phyloP scores from a whole-genome alignment of 2,888 invertebrate species.

The Drosophila anomalipes region DNA sequence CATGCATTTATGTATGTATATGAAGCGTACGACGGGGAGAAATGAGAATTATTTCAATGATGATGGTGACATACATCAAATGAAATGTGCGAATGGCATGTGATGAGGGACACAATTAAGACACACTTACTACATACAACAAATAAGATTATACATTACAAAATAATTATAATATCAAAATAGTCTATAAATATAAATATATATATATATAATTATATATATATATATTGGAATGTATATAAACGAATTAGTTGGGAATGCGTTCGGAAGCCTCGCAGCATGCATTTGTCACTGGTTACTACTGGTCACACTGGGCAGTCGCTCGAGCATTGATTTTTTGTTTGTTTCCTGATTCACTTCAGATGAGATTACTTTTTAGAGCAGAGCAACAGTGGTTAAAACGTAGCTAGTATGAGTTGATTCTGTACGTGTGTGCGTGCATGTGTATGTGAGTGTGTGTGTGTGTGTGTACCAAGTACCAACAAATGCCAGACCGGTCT shows the following conservation, averaged over 20 bases:
- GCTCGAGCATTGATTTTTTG: slow-evolving; percentile 25
- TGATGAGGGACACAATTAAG: neutral
- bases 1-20: slow-evolving; percentile 35
- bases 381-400: slow-evolving; percentile 27
- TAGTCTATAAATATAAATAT: slow-evolving; percentile 12
- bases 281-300: slow-evolving; percentile 49
- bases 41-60: neutral
- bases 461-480: slow-evolving; percentile 35
- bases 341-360: slow-evolving; percentile 43
- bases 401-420: slow-evolving; percentile 5
- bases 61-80: slow-evolving; percentile 15
- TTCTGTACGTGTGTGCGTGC: slow-evolving; percentile 8
- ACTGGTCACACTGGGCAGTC: slow-evolving; percentile 41
- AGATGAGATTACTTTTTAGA: slow-evolving; percentile 48
- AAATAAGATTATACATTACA: slow-evolving; percentile 39
- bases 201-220: neutral
- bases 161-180: slow-evolving; percentile 39
- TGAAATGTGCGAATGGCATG: slow-evolving; percentile 23
- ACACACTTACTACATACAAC: slow-evolving; percentile 30
- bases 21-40: slow-evolving; percentile 33
- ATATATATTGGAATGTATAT: neutral
- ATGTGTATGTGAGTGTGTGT: slow-evolving; percentile 5
- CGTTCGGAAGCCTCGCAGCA: slow-evolving; percentile 54
- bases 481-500: slow-evolving; percentile 26
- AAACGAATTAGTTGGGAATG: slow-evolving; percentile 38